phyloP scores from a whole-genome alignment of 2,113 vertebrate species.

The Eulemur rufifrons region DNA sequence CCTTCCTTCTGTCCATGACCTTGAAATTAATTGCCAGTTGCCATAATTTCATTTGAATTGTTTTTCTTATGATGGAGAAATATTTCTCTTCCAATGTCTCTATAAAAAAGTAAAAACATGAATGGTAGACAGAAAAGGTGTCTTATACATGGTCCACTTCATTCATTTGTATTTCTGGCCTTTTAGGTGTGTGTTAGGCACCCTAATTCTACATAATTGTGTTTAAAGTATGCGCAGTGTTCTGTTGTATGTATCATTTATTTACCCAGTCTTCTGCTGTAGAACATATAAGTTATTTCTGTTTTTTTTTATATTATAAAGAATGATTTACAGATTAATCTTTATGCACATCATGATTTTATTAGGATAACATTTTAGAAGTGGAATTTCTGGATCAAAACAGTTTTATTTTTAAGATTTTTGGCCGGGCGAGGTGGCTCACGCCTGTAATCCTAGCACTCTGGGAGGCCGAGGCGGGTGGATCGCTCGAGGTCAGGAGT shows the following conservation, averaged over 20 bases:
- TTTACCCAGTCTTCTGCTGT: not conserved
- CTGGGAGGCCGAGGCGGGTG: too few species aligned
- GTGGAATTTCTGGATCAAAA: not conserved
- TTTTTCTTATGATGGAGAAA: slow-evolving; percentile 9
- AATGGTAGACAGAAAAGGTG: not conserved
- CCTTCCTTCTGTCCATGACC: not conserved
- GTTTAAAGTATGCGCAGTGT: not conserved
- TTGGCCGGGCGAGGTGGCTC: too few species aligned
- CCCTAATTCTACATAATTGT: not conserved
- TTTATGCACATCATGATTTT: not conserved
- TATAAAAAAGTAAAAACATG: not conserved
- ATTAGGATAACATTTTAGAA: not conserved
- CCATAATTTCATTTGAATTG: slow-evolving; percentile 30
- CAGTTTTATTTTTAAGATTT: not conserved
- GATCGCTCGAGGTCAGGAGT: too few species aligned
- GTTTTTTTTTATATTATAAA: not conserved
- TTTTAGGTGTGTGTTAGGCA: not conserved
- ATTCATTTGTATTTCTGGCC: not conserved
- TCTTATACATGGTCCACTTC: not conserved
- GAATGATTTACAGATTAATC: not conserved
- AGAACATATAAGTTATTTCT: not conserved
- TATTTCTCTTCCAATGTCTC: not conserved
- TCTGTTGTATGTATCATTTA: not conserved
- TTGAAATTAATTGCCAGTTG: not conserved
- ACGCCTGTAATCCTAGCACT: too few species aligned